Percentiles rank a stretch among this genome's conserved stretches.
phyloP scores from a whole-genome alignment of 2,797 vertebrate species.

The Orientallactaga sibirica region DNA sequence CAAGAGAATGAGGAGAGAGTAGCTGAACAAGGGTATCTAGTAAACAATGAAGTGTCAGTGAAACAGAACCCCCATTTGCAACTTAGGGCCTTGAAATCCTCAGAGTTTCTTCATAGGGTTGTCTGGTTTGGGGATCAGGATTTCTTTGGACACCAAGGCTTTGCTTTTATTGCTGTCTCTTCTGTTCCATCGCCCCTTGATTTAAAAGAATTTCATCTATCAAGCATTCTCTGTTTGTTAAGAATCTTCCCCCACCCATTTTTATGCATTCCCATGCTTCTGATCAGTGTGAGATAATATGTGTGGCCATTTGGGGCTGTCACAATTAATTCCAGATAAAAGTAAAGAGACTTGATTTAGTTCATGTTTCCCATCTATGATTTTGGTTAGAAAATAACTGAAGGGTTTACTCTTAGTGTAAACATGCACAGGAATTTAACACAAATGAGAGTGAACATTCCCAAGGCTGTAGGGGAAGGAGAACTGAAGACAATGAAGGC shows the following conservation, averaged over 20 bases:
- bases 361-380: neutral
- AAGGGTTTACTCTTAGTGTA: neutral
- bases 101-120: neutral
- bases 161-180: slow-evolving; percentile 5
- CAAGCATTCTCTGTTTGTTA: neutral
- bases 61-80: neutral
- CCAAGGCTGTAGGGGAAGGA: neutral
- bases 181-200: neutral
- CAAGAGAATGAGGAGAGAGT: neutral
- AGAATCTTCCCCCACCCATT: neutral
- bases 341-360: neutral
- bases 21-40: neutral
- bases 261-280: slow-evolving; percentile 28
- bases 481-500: neutral
- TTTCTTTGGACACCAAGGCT: slow-evolving; percentile 12
- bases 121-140: slow-evolving; percentile 43
- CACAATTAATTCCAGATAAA: slow-evolving; percentile 1
- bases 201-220: slow-evolving; percentile 43
- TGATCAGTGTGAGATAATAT: neutral
- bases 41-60: neutral
- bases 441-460: neutral
- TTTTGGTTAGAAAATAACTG: slow-evolving; percentile 53
- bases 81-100: neutral
- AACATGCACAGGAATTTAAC: neutral
- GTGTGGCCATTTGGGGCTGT: neutral